phyloP scores from a whole-genome alignment of 2,888 invertebrate genomes.

The Brenthis daphne region DNA sequence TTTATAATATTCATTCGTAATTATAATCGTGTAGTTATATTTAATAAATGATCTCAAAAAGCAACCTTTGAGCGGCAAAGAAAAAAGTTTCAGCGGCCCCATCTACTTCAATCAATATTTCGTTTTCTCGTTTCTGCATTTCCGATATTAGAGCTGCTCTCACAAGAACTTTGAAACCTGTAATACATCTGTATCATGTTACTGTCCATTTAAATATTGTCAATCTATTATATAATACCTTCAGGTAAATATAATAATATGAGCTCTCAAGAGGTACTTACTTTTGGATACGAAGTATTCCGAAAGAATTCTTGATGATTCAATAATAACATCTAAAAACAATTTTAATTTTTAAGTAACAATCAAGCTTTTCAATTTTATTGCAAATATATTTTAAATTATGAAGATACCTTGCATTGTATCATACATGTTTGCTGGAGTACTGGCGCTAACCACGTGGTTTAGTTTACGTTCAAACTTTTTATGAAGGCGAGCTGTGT shows the following conservation, averaged over 20 bases:
- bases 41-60: not conserved
- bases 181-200: not conserved
- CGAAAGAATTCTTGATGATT: slow-evolving; percentile 59
- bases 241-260: not conserved
- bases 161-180: slow-evolving; percentile 62
- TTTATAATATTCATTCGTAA: not conserved
- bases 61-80: slow-evolving; percentile 71
- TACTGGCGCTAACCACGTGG: slow-evolving; percentile 51
- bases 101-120: slow-evolving; percentile 59
- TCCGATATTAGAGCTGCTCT: slow-evolving; percentile 62
- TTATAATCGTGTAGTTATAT: too few species aligned
- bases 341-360: not conserved
- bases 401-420: slow-evolving; percentile 62
- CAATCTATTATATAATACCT: not conserved
- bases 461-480: slow-evolving; percentile 67
- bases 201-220: not conserved
- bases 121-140: slow-evolving; percentile 69
- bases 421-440: slow-evolving; percentile 54
- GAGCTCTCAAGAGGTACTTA: slow-evolving; percentile 47
- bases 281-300: slow-evolving; percentile 64
- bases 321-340: slow-evolving; percentile 67
- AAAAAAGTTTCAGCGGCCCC: slow-evolving; percentile 62
- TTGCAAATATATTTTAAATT: not conserved
- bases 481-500: slow-evolving; percentile 64
- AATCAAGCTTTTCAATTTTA: not conserved